Evolutionary conservation across 2,113 vertebrate genomes (phyloP).

Genomic region (Sisor rabdophorus): DNA sequence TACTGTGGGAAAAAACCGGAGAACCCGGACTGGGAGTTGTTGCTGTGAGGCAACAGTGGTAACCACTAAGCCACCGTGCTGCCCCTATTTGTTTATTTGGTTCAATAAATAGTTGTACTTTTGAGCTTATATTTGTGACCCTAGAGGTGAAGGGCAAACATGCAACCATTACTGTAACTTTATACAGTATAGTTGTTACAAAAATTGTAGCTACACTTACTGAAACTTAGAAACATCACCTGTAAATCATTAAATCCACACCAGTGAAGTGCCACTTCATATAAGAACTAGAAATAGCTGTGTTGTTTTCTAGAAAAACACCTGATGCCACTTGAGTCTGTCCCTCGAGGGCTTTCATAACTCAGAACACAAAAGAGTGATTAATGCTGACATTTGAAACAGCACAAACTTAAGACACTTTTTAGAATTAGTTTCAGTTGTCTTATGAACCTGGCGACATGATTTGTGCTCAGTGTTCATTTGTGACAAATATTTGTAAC

Average conservation of each 20-base stretch:
- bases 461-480: not conserved
- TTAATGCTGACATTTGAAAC: slow-evolving; percentile 12
- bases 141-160: too few species aligned
- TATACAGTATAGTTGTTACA: not conserved
- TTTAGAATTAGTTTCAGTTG: not conserved
- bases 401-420: slow-evolving; percentile 4
- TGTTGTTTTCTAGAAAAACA: slow-evolving; percentile 1
- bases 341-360: not conserved
- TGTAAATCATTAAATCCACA: not conserved
- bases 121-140: too few species aligned
- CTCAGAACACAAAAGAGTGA: not conserved
- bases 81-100: too few species aligned
- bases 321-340: slow-evolving; percentile 3
- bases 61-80: too few species aligned
- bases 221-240: not conserved
- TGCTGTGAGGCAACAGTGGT: too few species aligned
- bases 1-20: too few species aligned
- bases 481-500: not conserved
- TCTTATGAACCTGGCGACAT: not conserved
- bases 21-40: too few species aligned
- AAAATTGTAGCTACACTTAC: not conserved
- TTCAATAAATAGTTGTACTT: too few species aligned
- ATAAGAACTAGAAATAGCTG: not conserved
- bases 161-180: too few species aligned
- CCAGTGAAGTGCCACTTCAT: not conserved